Base-by-base conservation (phyloP, 37 sponge, comb jelly and placozoan species). In the Axinella damicornis region DNA sequence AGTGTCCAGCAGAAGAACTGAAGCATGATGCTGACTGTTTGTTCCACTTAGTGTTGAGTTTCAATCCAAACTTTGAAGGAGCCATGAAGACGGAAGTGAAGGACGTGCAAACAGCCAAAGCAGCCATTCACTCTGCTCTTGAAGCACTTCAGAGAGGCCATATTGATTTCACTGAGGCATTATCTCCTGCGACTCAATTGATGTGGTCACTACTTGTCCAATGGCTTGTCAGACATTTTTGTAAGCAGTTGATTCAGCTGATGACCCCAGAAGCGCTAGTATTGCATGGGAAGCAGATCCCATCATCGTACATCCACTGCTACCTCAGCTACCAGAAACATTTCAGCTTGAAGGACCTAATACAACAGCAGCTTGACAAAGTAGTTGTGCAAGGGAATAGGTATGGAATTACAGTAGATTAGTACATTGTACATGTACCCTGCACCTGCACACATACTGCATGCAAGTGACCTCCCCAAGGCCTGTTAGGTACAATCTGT, bases 301-400 rank as follows among this genome's bases (percentile, higher is more conserved):
- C 78, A 22, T 20, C 27, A 27, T 83, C 74, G 39, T 89, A 74
- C 56, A 17, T 85, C 34, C 32, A 67, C 53, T 53, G 63, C 46
- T 93, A 93, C 79, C 76, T 93, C 20, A 77, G 24, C 12, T 81
- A 86, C 53, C 94, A 93, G 78, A 72, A 36, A 38, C 94, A 93
- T 60, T 93, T 93, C 39, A 70, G 78, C 52, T 53, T 93, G 56
- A 86, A 85, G 30, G 79, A 83, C 24, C 55, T 92, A 21, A 63
- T 92, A 18, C 52, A 63, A 46, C 46, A 46, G 9, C 46, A 12
- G 46, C 46, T 46, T 9, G 46, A 46, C 46, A 46, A 9, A 46
- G 9, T 46, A 46, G 46, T 9, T 12, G 9, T 46, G 46, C 46
- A 46, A 9, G 46, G 46, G 9, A 46, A 46, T 4, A 46, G 46